phyloP scores from a whole-genome alignment of 2,113 vertebrate species.

The Cebidichthys violaceus region DNA sequence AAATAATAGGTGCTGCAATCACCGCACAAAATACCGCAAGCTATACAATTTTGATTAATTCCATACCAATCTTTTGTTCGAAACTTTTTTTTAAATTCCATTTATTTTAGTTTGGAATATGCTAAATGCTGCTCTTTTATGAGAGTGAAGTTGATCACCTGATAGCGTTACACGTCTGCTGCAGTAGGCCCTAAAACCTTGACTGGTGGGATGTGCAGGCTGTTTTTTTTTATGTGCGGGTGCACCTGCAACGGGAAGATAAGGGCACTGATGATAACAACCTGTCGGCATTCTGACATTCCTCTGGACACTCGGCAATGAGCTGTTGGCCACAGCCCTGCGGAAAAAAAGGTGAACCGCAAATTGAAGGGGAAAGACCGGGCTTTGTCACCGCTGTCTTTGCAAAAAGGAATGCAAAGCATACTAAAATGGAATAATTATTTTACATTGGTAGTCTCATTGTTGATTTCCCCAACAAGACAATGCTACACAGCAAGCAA shows the following conservation, averaged over 20 bases:
- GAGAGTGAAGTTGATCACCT: conserved; percentile 60
- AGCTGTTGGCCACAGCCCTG: conserved; percentile 59
- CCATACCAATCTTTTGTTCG: background rate
- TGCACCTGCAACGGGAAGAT: conserved; percentile 80
- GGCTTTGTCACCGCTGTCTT: conserved; percentile 38
- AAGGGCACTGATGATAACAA: conserved; percentile 79
- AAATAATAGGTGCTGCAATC: background rate
- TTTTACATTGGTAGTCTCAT: conserved; percentile 4
- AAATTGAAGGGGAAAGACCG: conserved; percentile 48
- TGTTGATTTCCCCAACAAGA: conserved; percentile 28
- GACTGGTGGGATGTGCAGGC: conserved; percentile 59
- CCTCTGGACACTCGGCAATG: conserved; percentile 76
- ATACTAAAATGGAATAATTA: conserved; percentile 3
- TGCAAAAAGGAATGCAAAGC: conserved; percentile 42
- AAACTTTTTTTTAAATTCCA: background rate
- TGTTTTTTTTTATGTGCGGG: conserved; percentile 65
- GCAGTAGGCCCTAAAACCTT: conserved; percentile 65
- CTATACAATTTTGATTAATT: background rate
- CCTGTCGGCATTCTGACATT: conserved; percentile 80
- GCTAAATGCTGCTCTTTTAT: conserved; percentile 36
- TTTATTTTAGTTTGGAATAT: conserved; percentile 25
- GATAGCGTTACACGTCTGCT: conserved; percentile 58
- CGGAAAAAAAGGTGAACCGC: conserved; percentile 37
- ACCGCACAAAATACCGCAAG: background rate
- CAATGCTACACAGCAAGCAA: background rate